These are phyloP conservation scores for Arrhamphus sclerolepis DNA, from an alignment of 2,797 vertebrate genomes.

Conservation along the genomic window DNA sequence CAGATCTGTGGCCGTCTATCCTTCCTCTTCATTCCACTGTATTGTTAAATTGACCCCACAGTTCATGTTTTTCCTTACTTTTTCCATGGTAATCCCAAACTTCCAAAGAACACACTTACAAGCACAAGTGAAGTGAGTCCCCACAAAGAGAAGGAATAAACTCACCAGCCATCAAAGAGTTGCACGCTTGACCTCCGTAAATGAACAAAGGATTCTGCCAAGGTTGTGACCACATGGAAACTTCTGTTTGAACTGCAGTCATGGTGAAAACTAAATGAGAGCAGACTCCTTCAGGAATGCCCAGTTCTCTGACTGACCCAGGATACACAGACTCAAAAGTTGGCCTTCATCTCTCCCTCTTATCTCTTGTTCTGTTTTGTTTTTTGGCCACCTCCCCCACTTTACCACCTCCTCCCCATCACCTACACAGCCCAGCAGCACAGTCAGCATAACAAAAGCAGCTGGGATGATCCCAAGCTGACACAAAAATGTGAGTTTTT, in stretches of 20 bases:
- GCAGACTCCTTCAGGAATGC: slow-evolving; percentile 16
- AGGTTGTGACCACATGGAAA: slow-evolving; percentile 30
- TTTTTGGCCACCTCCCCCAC: slow-evolving; percentile 53
- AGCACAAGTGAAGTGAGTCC: no score
- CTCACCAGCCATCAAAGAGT: slow-evolving; percentile 79
- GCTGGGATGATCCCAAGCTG: slow-evolving; percentile 8
- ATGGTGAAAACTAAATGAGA: slow-evolving; percentile 51
- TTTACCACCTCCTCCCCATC: slow-evolving; percentile 31
- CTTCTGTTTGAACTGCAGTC: slow-evolving; percentile 56
- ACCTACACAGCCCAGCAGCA: slow-evolving; percentile 3
- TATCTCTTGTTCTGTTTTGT: slow-evolving; percentile 65
- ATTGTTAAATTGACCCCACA: no score
- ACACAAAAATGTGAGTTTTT: not conserved
- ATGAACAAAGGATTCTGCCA: slow-evolving; percentile 55
- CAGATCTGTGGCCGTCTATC: no score
- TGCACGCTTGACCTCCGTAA: slow-evolving; percentile 70
- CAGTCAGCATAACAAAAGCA: slow-evolving; percentile 52
- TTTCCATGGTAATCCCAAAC: no score
- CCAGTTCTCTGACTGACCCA: slow-evolving; percentile 2
- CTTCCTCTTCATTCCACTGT: no score
- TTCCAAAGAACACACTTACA: no score
- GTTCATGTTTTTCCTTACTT: no score
- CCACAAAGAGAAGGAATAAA: slow-evolving; percentile 8
- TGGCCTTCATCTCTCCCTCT: slow-evolving; percentile 13
- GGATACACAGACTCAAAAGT: slow-evolving; percentile 31